Conservation (phyloP, 1,140 invertebrate genomes). For the Saccostrea glomerata region DNA sequence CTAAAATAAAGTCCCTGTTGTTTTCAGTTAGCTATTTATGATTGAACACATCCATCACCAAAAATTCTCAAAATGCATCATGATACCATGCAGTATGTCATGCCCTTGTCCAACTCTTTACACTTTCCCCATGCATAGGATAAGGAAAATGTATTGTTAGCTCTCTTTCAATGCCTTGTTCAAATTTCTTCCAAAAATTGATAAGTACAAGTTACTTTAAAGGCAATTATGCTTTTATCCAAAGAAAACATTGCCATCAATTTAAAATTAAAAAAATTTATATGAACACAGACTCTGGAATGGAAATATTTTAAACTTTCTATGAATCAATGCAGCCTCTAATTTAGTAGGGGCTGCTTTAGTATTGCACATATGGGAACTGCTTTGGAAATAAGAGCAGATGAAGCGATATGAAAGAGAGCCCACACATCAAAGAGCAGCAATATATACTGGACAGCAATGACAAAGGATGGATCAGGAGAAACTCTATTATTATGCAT, state of each 20-base stretch:
- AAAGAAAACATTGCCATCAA: too few relatives aligned
- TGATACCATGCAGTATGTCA: constrained; percentile 45
- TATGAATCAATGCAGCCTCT: not conserved
- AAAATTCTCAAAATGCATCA: constrained; percentile 45
- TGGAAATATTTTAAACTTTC: not conserved
- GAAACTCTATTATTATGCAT: constrained; percentile 5
- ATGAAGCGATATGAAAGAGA: constrained; percentile 18
- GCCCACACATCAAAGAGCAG: constrained; percentile 8
- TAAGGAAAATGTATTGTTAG: constrained; percentile 5
- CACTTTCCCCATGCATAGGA: constrained; percentile 2
- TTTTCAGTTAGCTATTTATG: constrained; percentile 20
- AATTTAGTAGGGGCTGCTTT: not conserved
- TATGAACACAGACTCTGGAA: too few relatives aligned
- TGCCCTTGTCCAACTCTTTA: constrained; percentile 38
- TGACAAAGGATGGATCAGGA: constrained; percentile 36
- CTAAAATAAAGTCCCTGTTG: not conserved
- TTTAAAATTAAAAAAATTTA: too few relatives aligned
- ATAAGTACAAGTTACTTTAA: too few relatives aligned
- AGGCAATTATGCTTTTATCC: too few relatives aligned
- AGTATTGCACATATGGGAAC: not conserved
- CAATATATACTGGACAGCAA: constrained; percentile 38
- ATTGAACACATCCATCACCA: constrained; percentile 44
- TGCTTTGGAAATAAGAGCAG: not conserved
- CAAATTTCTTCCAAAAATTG: not conserved
- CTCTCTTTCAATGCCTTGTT: not conserved